Base-by-base conservation (phyloP, 2,888 invertebrate genomes). In the Cynaeus angustus region DNA sequence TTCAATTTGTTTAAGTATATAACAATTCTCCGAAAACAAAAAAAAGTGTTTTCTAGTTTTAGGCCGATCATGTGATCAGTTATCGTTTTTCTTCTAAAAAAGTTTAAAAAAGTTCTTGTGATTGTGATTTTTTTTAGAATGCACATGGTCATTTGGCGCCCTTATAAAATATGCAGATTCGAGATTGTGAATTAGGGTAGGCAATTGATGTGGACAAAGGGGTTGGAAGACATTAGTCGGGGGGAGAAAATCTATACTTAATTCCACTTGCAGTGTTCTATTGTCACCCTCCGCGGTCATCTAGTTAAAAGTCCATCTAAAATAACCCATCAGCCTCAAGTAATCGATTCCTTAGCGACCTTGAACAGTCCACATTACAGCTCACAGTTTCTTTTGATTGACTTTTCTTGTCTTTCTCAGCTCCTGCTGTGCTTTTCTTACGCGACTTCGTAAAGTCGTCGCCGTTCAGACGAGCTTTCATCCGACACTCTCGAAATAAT, bases 171-270 rank as follows among this genome's bases (percentile, higher is more conserved):
- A 78, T 78, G 78, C 72, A 78, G 77, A 78, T 77, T 77, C 69
- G 72, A 75, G 75, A 77, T 78, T 75, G 77, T 78, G 74, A 77
- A 77, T 78, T 74, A 74, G 77, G 81, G 79, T 80, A 81, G 79
- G 80, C 81, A 81, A 82, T 82, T 81, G 81, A 81, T 80, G 80
- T 78, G 81, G 79, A 81, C 81, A 80, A 81, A 82, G 79, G 81
- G 82, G 79, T 80, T 75, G 79, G 74, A 78, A 81, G 79, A 80
- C 81, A 79, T 80, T 78, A 78, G 77, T 78, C 77, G 77, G 81
- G 80, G 69, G 81, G 80, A 80, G 82, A 81, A 81, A 81, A 82
- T 81, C 80, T 80, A 80, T 80, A 81, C 79, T 79, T 81, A 81
- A 81, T 80, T 79, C 78, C 74, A 77, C 78, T 77, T 73, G 75